These are phyloP conservation scores for Parambassis ranga DNA, from an alignment of 2,797 vertebrate genomes.

Conservation along the genomic window DNA sequence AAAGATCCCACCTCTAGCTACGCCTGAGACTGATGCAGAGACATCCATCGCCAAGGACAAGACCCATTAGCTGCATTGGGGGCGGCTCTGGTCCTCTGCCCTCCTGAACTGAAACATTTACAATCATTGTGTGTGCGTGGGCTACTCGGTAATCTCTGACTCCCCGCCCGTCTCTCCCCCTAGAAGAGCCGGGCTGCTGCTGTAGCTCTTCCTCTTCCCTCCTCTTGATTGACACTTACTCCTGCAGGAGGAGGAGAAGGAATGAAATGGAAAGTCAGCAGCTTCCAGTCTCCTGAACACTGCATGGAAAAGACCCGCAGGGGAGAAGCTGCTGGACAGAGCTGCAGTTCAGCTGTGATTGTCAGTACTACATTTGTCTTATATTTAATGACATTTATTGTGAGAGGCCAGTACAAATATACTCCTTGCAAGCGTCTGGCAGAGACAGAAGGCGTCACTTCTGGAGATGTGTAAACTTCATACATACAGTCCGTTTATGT, in stretches of 20 bases:
- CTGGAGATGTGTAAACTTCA: constrained; percentile 63
- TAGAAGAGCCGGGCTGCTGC: constrained; percentile 26
- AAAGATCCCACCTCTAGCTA: constrained; percentile 59
- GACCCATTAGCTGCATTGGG: constrained; percentile 67
- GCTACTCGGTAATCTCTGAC: constrained; percentile 37
- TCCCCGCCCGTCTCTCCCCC: constrained; percentile 36
- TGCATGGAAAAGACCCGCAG: constrained; percentile 65
- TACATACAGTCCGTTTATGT: constrained; percentile 45
- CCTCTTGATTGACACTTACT: constrained; percentile 46
- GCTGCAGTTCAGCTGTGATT: constrained; percentile 19
- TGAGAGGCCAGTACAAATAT: constrained; percentile 62
- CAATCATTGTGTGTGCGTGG: constrained; percentile 48
- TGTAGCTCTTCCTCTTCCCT: constrained; percentile 33
- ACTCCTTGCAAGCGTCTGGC: constrained; percentile 58
- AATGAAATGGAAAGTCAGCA: constrained; percentile 57
- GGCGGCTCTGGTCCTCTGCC: constrained; percentile 22
- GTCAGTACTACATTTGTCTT: constrained; percentile 48
- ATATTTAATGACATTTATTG: constrained; percentile 65
- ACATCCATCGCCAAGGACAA: constrained; percentile 65
- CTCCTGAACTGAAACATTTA: constrained; percentile 53
- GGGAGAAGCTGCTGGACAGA: constrained; percentile 32
- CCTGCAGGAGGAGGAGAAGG: constrained; percentile 28
- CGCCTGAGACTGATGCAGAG: constrained; percentile 72
- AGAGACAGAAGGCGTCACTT: constrained; percentile 49
- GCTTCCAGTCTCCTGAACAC: constrained; percentile 58